Evolutionary conservation across 2,113 vertebrate species (phyloP).

Genomic region (Ceyx cyanopectus): DNA sequence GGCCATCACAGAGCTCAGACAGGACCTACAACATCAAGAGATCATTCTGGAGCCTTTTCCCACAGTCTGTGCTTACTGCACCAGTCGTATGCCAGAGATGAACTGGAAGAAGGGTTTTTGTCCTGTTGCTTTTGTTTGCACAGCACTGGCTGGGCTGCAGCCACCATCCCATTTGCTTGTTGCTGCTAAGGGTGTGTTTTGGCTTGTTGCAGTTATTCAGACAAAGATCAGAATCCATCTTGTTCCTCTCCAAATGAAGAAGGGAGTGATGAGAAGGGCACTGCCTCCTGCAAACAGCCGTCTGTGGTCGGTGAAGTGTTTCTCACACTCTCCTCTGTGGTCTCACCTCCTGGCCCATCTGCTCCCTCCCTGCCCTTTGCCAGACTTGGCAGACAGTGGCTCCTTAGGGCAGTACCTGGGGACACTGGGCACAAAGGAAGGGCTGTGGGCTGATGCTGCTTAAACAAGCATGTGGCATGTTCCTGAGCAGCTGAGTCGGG

Average conservation of each 20-base stretch:
- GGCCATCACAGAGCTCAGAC: background rate
- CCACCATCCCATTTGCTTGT: background rate
- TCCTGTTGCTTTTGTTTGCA: background rate
- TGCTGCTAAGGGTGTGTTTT: background rate
- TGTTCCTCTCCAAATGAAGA: background rate
- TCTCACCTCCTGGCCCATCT: background rate
- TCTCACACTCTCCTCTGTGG: background rate
- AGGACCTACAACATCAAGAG: background rate
- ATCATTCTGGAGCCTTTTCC: background rate
- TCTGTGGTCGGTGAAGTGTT: rapidly evolving
- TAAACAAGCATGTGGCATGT: rapidly evolving
- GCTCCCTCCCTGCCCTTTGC: background rate
- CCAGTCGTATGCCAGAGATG: background rate
- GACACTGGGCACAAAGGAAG: rapidly evolving
- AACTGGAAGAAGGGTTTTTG: background rate
- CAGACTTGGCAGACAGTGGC: background rate
- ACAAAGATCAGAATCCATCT: background rate
- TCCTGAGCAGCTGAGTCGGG: background rate
- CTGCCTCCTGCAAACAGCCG: background rate
- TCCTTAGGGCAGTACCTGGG: background rate
- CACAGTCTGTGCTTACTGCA: background rate
- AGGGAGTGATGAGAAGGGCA: background rate
- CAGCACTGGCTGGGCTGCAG: background rate
- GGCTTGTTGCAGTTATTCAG: background rate
- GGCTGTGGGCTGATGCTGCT: background rate